Percentiles rank a stretch among this genome's conserved stretches.
Evolutionary conservation across 2,888 invertebrate genomes (phyloP).

Genomic region (Anaspis maculata): DNA sequence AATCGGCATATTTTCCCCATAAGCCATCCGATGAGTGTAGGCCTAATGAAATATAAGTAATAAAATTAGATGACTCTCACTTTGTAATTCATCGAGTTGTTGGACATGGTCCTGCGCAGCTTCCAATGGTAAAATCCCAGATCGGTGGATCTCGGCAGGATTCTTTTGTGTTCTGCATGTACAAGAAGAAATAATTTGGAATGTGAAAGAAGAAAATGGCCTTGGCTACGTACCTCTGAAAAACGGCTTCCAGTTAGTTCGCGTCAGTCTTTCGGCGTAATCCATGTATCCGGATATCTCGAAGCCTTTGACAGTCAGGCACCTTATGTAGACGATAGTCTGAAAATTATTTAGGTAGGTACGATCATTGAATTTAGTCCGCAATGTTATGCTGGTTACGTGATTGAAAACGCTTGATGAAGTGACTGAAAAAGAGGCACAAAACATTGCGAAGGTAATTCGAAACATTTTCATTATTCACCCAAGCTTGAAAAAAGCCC

Average conservation of each 20-base stretch:
- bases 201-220: too few species aligned
- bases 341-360: slow-evolving; percentile 41
- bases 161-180: slow-evolving; percentile 39
- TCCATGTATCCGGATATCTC: slow-evolving; percentile 84
- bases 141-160: slow-evolving; percentile 62
- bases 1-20: too few species aligned
- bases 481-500: too few species aligned
- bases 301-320: slow-evolving; percentile 58
- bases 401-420: not conserved
- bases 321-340: slow-evolving; percentile 73
- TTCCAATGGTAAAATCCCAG: slow-evolving; percentile 74
- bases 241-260: slow-evolving; percentile 70
- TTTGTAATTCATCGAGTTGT: slow-evolving; percentile 69
- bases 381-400: not conserved
- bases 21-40: too few species aligned
- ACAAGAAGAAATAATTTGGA: too few species aligned
- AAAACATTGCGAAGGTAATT: too few species aligned
- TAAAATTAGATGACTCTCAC: too few species aligned
- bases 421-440: too few species aligned
- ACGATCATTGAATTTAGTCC: not conserved
- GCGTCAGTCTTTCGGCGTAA: slow-evolving; percentile 59
- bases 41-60: too few species aligned
- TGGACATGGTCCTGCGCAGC: slow-evolving; percentile 58
- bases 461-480: too few species aligned
- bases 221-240: slow-evolving; percentile 49